Conservation (phyloP, 2,888 invertebrate genomes). For the Lasioglossum marginatum region DNA sequence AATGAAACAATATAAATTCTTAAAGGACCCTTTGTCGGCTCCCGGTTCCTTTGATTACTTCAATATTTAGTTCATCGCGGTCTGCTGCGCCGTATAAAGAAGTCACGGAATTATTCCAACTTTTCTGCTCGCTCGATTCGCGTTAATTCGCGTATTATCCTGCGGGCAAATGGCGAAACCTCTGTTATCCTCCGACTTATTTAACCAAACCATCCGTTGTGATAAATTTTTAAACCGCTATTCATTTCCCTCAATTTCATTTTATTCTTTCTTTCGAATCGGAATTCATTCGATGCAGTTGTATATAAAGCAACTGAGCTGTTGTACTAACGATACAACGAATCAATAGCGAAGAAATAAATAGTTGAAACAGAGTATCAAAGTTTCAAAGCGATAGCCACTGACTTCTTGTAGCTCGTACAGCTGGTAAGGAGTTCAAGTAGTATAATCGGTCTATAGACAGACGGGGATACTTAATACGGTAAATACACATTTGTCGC, state of each 20-base stretch:
- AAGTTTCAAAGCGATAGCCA: background rate
- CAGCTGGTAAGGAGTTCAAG: background rate
- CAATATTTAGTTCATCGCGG: slow-evolving; percentile 40
- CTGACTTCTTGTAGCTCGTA: background rate
- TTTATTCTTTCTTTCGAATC: background rate
- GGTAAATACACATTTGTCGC: background rate
- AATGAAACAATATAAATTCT: slow-evolving; percentile 61
- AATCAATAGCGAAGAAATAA: background rate
- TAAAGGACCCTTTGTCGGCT: slow-evolving; percentile 21
- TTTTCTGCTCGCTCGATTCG: slow-evolving; percentile 48
- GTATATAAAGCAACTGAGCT: background rate
- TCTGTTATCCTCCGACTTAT: slow-evolving; percentile 6
- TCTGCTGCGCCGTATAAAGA: slow-evolving; percentile 40
- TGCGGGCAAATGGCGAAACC: slow-evolving; percentile 39
- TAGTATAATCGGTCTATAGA: background rate
- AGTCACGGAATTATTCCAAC: slow-evolving; percentile 49
- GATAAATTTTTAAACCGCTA: background rate
- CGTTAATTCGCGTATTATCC: slow-evolving; percentile 55
- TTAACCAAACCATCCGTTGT: background rate
- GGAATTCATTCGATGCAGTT: background rate
- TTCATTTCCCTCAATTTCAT: background rate
- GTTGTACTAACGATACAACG: background rate
- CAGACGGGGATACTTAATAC: background rate
- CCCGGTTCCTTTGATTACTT: slow-evolving; percentile 47
- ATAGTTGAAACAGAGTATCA: background rate